Evolutionary conservation across 2,113 vertebrate species (phyloP), one percentile per base, ranked within the genome.

Genomic region (Urocitellus parryii): DNA sequence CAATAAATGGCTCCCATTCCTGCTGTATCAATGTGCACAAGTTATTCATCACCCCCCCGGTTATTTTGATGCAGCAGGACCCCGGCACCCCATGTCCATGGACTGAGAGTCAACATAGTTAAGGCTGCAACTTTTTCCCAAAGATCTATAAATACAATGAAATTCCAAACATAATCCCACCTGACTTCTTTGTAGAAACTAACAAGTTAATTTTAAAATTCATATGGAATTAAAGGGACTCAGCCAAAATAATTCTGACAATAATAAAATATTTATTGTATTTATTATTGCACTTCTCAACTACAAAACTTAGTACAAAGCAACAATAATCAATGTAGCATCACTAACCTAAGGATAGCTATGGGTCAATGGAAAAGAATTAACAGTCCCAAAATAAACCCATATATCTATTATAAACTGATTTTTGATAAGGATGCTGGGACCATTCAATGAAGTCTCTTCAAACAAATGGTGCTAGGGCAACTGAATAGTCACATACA

Each of bases 141-240:
- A 63, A 3, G 61, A 63, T 63, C 9, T 63, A 27, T 18, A 63
- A 27, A 63, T 27, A 27, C 61, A 63, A 63, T 11, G 61, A 24
- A 27, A 63, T 63, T 63, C 61, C 61, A 63, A 63, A 63, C 25
- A 74, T 68, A 94, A 63, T 63, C 9, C 65, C 29, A 87, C 61
- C n/a, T 82, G 53, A 88, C 9, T 11, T 37, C 34, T 61, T 61
- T 63, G 14, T 2, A 25, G 79, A 96, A 67, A 91, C 1, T 94
- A 61, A 16, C 51, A 96, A 61, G 27, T 1, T 88, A 25, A 93
- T 56, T 82, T 88, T 37, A 96, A 91, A 94, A 91, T 82, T 68
- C 82, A 68, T 32, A 51, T 22, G 11, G 13, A 94, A 90, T 74
- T 86, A 9, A 53, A 86, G 42, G 5, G 73, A 79, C 27, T 27